phyloP scores from a whole-genome alignment of 2,797 vertebrate species.

The Poliocrania exsul region DNA sequence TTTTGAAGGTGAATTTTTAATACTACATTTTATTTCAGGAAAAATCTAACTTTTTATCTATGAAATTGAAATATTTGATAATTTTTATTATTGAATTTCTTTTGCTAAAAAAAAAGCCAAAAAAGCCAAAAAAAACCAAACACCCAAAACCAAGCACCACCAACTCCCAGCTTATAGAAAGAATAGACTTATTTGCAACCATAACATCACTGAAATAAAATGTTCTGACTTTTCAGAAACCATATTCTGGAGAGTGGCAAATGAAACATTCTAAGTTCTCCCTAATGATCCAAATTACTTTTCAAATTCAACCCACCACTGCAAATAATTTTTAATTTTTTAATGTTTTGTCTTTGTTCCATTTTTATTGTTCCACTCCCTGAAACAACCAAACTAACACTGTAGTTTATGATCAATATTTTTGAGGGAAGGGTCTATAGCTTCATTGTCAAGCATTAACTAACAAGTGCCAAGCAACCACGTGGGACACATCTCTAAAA shows the following conservation, averaged over 20 bases:
- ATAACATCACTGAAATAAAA: background rate
- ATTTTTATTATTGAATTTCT: background rate
- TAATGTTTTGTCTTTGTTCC: background rate
- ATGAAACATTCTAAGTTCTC: background rate
- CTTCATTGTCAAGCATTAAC: background rate
- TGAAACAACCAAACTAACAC: background rate
- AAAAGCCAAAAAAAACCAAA: background rate
- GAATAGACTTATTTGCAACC: background rate
- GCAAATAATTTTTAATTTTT: background rate
- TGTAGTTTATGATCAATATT: background rate
- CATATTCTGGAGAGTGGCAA: background rate
- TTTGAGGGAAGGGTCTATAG: background rate
- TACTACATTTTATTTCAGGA: background rate
- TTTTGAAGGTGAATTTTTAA: background rate
- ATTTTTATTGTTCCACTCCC: background rate
- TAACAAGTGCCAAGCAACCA: background rate
- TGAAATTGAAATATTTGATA: background rate
- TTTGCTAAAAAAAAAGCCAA: background rate
- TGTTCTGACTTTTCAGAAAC: background rate
- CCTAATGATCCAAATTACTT: background rate
- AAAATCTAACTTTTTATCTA: background rate
- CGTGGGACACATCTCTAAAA: background rate
- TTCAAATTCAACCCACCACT: background rate
- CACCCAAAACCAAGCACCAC: background rate
- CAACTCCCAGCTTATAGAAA: rapidly evolving